Base-by-base conservation (phyloP, 1,140 invertebrate species). In the Penaeus chinensis region DNA sequence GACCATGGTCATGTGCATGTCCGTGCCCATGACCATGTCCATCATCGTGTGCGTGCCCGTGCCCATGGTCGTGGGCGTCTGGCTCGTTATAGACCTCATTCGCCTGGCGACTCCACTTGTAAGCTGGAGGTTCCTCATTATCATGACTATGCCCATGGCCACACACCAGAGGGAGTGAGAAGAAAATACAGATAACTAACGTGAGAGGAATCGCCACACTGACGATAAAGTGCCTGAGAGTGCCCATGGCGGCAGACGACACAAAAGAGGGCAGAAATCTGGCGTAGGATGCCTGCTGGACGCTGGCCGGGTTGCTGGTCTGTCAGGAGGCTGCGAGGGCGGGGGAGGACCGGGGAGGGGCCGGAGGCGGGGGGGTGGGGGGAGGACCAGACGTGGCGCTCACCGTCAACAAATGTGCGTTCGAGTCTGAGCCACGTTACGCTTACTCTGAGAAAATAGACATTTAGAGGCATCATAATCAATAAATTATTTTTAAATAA, bases 21-120 rank as follows among this genome's bases (percentile, higher is more conserved):
- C 87, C 66, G 63, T 93, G 89, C 61, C 91, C 86, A 85, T 92
- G 90, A n/a, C 90, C 86, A 65, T 92, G 87, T 8, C 89, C 80
- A 85, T 93, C 91, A 42, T 10, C 63, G 88, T 93, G 92, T 89
- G 92, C 92, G 90, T 93, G 91, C 20, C 91, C 87, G 89, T 93
- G 91, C 65, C 88, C 89, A 83, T 92, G 91, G 84, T 91, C 90
- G 88, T 93, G 91, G 77, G 89, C 85, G 87, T 77, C 90, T 82
- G 84, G 90, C 22, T 74, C 47, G 86, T 92, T 86, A 82, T 92
- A 85, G 22, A 91, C 92, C 90, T 93, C 93, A 90, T 97, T 97
- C 13, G 95, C 95, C 91, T 93, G 92, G 91, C 93, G 93, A 0
- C 95, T 95, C 92, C 96, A 96, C 91, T 96, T 96, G 91, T 94